Conservation (phyloP, 2,797 vertebrate genomes). For the Labroides dimidiatus region DNA sequence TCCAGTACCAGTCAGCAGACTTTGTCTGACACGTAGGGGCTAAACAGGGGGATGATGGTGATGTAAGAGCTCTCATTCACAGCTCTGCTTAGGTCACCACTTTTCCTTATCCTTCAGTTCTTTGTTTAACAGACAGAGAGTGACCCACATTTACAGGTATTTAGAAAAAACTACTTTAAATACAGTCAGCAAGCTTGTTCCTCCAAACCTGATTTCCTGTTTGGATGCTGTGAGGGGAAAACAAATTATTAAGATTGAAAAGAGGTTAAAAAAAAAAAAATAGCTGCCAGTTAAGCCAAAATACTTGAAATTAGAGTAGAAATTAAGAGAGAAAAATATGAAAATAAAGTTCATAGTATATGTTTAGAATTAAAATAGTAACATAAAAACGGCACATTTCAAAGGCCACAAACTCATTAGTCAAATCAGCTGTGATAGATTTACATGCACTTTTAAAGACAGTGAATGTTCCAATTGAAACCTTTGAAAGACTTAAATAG, state of each 20-base stretch:
- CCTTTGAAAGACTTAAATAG: no score
- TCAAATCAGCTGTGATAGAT: no score
- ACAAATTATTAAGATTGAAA: not conserved
- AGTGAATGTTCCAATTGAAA: no score
- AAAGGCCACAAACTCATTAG: no score
- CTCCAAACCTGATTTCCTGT: not conserved
- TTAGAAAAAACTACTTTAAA: conserved; percentile 16
- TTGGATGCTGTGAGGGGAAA: not conserved
- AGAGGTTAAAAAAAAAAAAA: not conserved
- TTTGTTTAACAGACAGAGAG: conserved; percentile 51
- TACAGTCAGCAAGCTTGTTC: not conserved
- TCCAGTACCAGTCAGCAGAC: conserved; percentile 4
- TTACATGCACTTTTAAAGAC: no score
- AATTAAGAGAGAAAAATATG: no score
- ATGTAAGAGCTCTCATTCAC: conserved; percentile 49
- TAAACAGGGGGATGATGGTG: conserved; percentile 32
- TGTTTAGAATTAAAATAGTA: no score
- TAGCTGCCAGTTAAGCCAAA: not conserved
- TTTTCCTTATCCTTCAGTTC: conserved; percentile 47
- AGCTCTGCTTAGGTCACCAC: conserved; percentile 33
- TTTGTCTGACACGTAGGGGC: conserved; percentile 23
- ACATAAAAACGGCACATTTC: no score
- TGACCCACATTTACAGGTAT: conserved; percentile 8
- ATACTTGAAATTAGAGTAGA: not conserved
- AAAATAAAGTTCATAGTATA: not conserved